Evolutionary conservation across 2,888 invertebrate genomes (phyloP), one percentile per base, ranked within the genome.

Genomic region (Teinopalpus imperialis): DNA sequence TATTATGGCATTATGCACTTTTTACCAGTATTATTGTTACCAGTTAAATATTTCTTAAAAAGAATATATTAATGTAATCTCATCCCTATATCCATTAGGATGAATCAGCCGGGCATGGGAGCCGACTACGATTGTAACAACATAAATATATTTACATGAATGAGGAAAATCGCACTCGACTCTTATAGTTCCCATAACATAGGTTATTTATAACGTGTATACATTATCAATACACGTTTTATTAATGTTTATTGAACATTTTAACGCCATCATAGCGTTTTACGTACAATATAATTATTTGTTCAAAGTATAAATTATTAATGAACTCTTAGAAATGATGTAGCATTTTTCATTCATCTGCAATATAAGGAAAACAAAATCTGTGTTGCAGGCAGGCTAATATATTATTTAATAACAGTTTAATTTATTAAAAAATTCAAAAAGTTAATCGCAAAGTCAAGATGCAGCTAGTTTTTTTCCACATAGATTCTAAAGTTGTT

Each of bases 141-240:
- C 26, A 37, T 12, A 16, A 26, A 26, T 32, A 39, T 45, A 48
- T 48, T 29, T 30, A 43, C 42, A 49, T 51, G 52, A 54, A 53
- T 53, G 53, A 56, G 51, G 54, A 56, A 56, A 53, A 47, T 36
- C 12, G 14, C 4, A 12, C 10, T 5, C 2, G 10, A 23, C 16
- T 34, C 29, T 52, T 31, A 41, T 45, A 43, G 39, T 20, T 29
- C 13, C 34, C 3, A 35, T 13, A 12, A 27, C 27, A n/a, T 10
- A 16, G 7, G 10, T 7, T 16, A 37, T 18, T 18, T 27, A 27
- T 16, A 18, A 26, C 8, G 2, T 16, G 14, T 16, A 2, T 7
- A 9, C 7, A 16, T 13, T 24, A 24, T 36, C 36, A 24, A 20
- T 7, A 34, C 12, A 21, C 4, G 12, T 20, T 20, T 20, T 34